Conservation (phyloP, 2,113 vertebrate genomes). For the Istiophorus platypterus region DNA sequence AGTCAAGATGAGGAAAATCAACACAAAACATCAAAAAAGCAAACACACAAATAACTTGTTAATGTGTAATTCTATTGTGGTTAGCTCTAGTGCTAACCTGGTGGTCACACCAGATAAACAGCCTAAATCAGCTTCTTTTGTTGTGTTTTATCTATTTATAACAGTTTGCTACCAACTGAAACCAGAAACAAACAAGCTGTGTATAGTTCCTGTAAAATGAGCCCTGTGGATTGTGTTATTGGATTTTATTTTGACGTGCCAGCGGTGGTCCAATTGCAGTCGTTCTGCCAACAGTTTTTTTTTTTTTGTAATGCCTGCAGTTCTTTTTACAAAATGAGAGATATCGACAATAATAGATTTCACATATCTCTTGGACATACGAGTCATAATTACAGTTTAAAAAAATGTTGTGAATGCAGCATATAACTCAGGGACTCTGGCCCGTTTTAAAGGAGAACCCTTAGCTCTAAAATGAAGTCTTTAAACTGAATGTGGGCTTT, state of each 20-base stretch:
- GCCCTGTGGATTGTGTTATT: not conserved
- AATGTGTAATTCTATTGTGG: not conserved
- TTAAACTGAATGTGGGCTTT: no score
- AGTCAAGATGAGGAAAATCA: not conserved
- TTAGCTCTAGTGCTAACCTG: not conserved
- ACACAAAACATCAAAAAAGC: not conserved
- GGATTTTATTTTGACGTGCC: not conserved
- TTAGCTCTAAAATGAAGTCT: no score
- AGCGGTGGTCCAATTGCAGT: not conserved
- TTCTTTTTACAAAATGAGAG: not conserved
- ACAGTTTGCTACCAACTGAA: not conserved
- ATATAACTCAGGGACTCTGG: no score
- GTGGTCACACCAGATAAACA: not conserved
- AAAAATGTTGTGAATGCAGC: no score
- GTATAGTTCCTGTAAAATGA: not conserved
- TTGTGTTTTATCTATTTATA: not conserved
- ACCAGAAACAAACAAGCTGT: not conserved
- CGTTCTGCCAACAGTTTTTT: not conserved
- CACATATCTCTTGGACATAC: not conserved
- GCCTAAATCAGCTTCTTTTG: not conserved
- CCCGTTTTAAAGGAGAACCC: no score
- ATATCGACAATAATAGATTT: not conserved
- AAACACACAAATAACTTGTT: not conserved
- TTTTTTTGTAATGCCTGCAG: not conserved
- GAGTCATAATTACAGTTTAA: not conserved